Conservation (phyloP, 1,140 invertebrate species). For the Neodiprion lecontei region DNA sequence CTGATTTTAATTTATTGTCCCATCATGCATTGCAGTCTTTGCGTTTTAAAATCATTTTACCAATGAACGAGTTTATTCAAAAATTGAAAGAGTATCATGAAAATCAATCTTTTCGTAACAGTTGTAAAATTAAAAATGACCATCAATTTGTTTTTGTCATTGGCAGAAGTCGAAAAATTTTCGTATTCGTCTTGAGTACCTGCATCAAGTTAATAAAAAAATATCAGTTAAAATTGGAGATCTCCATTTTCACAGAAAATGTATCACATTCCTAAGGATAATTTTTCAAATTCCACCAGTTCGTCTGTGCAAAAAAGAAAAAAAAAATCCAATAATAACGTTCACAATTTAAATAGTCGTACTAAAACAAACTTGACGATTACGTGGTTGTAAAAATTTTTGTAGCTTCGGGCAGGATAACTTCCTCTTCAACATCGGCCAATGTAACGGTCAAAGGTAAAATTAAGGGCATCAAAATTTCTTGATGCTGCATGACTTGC, state of each 20-base stretch:
- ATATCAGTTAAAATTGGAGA: not conserved
- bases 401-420: slow-evolving; percentile 57
- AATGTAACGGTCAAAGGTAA: slow-evolving; percentile 56
- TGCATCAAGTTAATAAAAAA: not conserved
- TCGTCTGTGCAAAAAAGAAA: not conserved
- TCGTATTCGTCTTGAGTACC: no score
- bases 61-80: no score
- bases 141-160: no score
- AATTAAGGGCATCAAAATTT: slow-evolving; percentile 58
- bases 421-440: slow-evolving; percentile 56
- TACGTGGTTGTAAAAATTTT: slow-evolving; percentile 57
- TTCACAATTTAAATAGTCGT: not conserved
- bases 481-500: slow-evolving; percentile 56
- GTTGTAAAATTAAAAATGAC: no score
- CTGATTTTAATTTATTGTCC: no score
- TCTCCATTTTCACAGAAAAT: not conserved
- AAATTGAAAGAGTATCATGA: no score
- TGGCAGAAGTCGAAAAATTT: no score
- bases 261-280: no score
- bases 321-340: not conserved
- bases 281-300: no score
- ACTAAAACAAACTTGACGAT: slow-evolving; percentile 9
- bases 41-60: no score
- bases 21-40: no score
- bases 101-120: no score